Evolutionary conservation across 2,888 invertebrate genomes (phyloP), one percentile per base, ranked within the genome.

Genomic region (Leptinotarsa peninsularis): DNA sequence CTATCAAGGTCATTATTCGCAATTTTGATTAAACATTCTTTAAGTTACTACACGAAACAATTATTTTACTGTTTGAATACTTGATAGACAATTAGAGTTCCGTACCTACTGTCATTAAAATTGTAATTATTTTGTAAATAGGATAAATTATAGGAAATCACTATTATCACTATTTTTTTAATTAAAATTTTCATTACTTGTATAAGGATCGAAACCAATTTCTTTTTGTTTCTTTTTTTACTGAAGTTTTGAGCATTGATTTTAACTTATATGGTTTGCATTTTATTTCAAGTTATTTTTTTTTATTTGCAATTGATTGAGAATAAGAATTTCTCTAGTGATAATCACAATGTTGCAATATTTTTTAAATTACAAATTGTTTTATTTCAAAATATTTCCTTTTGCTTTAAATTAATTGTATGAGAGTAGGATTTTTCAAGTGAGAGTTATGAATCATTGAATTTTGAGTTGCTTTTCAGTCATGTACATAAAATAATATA

Each of bases 81-180:
- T 33, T 75, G 67, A 71, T 76, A 77, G 72, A 80, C 77, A 81
- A 79, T 67, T 67, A 49, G 17, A 67, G 81, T 43, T 43, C 43
- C 3, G 43, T 85, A 83, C 84, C 84, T 81, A 84, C 84, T 84
- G 78, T 83, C 82, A 78, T 82, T 82, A 80, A 80, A 79, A 72
- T 74, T 86, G 87, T 87, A 87, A 86, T 85, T 86, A 85, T 80
- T 82, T 80, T 86, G 86, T 87, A 87, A 79, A 87, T 87, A 86
- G 81, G 82, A 83, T 81, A 84, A 81, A 85, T 85, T 84, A 86
- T 84, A 84, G 82, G 80, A 83, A 80, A 77, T 78, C 43, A 43
- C 79, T 73, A 79, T 78, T 75, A 78, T 79, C 74, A 78, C 84
- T 84, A 85, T 85, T 75, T 60, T 84, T 81, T 80, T 84, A 85